Percentiles rank a stretch among this genome's conserved stretches.
phyloP scores from a whole-genome alignment of 2,797 vertebrate genomes.

The Syngnathus acus region DNA sequence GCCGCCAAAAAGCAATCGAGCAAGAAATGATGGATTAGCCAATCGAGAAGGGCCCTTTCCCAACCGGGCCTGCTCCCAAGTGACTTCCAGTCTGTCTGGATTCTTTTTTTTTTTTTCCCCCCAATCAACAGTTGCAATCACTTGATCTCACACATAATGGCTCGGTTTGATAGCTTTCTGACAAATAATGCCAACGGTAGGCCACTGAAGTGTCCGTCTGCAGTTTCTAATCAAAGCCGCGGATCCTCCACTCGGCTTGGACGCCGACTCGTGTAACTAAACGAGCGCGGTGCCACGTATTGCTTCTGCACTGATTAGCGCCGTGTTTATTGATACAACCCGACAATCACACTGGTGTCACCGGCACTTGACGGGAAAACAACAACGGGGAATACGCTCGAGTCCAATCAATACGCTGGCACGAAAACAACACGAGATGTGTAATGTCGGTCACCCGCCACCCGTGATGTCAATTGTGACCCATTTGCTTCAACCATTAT shows the following conservation, averaged over 20 bases:
- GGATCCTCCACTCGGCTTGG: background rate
- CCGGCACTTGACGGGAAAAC: background rate
- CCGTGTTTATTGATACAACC: background rate
- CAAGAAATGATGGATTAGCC: constrained; percentile 7
- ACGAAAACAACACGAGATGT: background rate
- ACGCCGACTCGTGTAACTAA: background rate
- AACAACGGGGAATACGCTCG: constrained; percentile 1
- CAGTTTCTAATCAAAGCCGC: background rate
- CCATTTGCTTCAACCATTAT: background rate
- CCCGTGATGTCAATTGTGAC: background rate
- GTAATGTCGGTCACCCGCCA: background rate
- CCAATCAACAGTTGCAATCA: background rate
- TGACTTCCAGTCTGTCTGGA: background rate
- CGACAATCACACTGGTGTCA: background rate
- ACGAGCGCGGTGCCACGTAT: background rate
- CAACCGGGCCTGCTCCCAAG: background rate
- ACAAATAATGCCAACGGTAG: too few species aligned
- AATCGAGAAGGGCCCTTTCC: background rate
- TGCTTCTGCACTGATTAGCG: constrained; percentile 4
- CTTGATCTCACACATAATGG: background rate
- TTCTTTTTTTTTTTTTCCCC: background rate
- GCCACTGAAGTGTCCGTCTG: background rate
- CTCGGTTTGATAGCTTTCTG: background rate
- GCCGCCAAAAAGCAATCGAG: constrained; percentile 19
- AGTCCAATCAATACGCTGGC: background rate